Percentiles rank a stretch among this genome's conserved stretches.
Conservation (phyloP, 2,797 vertebrate species). For the Schizopygopsis pylzovi region DNA sequence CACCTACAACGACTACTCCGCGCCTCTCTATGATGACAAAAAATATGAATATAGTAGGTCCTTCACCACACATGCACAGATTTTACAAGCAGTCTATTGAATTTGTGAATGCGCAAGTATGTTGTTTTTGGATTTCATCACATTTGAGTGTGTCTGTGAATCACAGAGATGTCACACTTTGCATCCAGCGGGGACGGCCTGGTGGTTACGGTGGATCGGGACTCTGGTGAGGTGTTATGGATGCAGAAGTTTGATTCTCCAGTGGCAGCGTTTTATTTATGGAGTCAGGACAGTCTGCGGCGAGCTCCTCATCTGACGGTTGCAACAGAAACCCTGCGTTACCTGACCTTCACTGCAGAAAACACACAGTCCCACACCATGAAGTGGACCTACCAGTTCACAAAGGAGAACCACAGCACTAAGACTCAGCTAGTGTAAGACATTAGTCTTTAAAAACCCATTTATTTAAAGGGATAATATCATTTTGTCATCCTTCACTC, state of each 20-base stretch:
- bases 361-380: conserved; percentile 82
- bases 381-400: conserved; percentile 84
- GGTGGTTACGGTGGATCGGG: conserved; percentile 91
- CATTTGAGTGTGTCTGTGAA: conserved; percentile 22
- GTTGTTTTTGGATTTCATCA: neutral
- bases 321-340: conserved; percentile 92
- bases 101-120: neutral
- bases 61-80: conserved; percentile 36
- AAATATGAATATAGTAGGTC: conserved; percentile 88
- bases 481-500: neutral
- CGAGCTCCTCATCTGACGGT: conserved; percentile 90
- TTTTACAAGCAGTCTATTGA: neutral
- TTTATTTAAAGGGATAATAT: neutral
- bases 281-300: conserved; percentile 88
- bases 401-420: conserved; percentile 81
- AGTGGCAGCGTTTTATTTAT: conserved; percentile 89
- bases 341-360: conserved; percentile 88
- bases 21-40: conserved; percentile 81
- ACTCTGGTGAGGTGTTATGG: conserved; percentile 90
- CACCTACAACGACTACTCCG: conserved; percentile 93
- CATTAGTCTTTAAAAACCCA: neutral
- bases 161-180: conserved; percentile 89
- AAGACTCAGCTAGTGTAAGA: conserved; percentile 89
- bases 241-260: conserved; percentile 92
- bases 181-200: conserved; percentile 91